Conservation (phyloP, 2,888 invertebrate genomes). For the Agonum fuliginosum region DNA sequence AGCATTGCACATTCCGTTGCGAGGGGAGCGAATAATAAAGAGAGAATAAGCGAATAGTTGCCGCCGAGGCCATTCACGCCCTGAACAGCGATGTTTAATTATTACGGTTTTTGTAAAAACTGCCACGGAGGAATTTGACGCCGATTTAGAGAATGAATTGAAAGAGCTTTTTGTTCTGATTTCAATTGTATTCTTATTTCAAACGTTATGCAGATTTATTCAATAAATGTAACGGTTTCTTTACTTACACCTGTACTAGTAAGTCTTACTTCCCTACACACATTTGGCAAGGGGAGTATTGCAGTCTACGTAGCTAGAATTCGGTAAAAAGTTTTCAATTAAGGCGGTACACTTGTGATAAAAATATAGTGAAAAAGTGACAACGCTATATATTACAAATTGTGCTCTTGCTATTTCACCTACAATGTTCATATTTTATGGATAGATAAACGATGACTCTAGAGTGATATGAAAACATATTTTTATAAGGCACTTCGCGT, state of each 20-base stretch:
- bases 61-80: slow-evolving; percentile 62
- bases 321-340: no score
- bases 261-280: no score
- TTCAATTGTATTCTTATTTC: not conserved
- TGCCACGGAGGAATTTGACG: slow-evolving; percentile 62
- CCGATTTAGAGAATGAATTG: slow-evolving; percentile 27
- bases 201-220: not conserved
- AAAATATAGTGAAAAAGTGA: no score
- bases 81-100: slow-evolving; percentile 67
- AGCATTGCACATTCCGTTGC: slow-evolving; percentile 60
- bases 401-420: no score
- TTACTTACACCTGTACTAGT: not conserved
- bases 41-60: slow-evolving; percentile 65
- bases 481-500: no score
- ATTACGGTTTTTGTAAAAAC: slow-evolving; percentile 67
- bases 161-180: slow-evolving; percentile 25
- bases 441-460: no score
- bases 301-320: no score
- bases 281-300: no score
- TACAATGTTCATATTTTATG: no score
- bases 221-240: slow-evolving; percentile 36
- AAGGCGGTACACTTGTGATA: no score
- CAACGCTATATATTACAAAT: no score
- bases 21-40: slow-evolving; percentile 66
- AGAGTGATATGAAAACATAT: no score